Evolutionary conservation across 2,113 vertebrate species (phyloP), one percentile per base, ranked within the genome.

Genomic region (Glaucidium brasilianum): DNA sequence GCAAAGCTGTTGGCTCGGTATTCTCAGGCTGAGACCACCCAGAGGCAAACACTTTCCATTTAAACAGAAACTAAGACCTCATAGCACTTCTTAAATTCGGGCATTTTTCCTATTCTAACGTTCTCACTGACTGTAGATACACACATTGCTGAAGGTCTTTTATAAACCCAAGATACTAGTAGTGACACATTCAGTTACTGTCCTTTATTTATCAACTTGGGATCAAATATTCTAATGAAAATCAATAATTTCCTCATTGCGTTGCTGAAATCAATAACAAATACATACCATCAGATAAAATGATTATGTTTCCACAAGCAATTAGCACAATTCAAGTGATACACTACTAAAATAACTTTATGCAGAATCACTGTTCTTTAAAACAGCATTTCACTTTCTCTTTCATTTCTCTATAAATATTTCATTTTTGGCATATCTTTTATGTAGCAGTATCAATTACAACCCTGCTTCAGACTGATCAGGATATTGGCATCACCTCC

Each of bases 141-240:
- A 58, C 34, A 82, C 1, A 7, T 34, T 64, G 53, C 66, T 79
- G 73, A 37, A 67, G 25, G 49, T 89, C 64, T 58, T 89, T 88
- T 66, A n/a, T 19, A 85, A 89, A 69, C 22, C 14, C 69, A 91
- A 60, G 45, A 41, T 77, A 90, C 86, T 73, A 90, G 63, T 19
- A 92, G 62, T 59, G 55, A 34, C 91, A 73, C 27, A 58, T 41
- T 62, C 85, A 94, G 35, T 68, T 94, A 92, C 66, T 76, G n/a
- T 84, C 92, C 83, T 82, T 90, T 35, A 39, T 59, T 86, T 86
- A 95, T 94, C 86, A 92, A 15, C 45, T 27, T 91, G 73, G 41
- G 83, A 94, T 91, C 88, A 87, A 78, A 87, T 52, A 35, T 77
- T 60, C 76, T 60, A 84, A 84, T 32, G 1, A 77, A 96, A 96